These are phyloP conservation scores for Acleris cristana DNA, from an alignment of 2,888 invertebrate genomes.

Conservation along the genomic window DNA sequence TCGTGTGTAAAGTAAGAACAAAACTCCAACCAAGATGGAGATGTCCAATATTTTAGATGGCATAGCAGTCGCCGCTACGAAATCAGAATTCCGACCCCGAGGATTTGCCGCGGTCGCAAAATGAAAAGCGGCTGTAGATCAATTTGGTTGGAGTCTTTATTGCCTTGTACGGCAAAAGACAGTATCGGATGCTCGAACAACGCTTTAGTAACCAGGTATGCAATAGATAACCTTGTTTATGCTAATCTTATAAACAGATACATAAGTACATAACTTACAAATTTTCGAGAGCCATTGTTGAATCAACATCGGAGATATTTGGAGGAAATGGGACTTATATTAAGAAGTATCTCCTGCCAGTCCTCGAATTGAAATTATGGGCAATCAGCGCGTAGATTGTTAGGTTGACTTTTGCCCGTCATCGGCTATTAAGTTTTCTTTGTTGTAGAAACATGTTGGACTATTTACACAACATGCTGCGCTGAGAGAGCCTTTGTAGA, in stretches of 20 bases:
- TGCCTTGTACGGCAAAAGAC: conserved; percentile 58
- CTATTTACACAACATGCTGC: conserved; percentile 82
- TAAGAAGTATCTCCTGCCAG: conserved; percentile 45
- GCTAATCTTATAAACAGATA: conserved; percentile 76
- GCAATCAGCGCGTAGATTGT: conserved; percentile 81
- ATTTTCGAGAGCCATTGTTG: conserved; percentile 69
- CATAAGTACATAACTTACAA: conserved; percentile 77
- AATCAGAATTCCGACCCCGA: conserved; percentile 77
- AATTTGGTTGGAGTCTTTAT: conserved; percentile 58
- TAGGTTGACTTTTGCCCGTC: conserved; percentile 80
- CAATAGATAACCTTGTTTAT: conserved; percentile 80
- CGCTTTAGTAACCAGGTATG: conserved; percentile 78
- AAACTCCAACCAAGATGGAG: conserved; percentile 81
- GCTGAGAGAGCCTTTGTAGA: conserved; percentile 72
- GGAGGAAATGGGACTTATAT: conserved; percentile 61
- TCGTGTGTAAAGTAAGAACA: conserved; percentile 77
- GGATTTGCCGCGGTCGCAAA: conserved; percentile 58
- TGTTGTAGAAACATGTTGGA: conserved; percentile 82
- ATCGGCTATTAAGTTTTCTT: conserved; percentile 83
- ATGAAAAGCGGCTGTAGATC: conserved; percentile 58
- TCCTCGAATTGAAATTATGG: conserved; percentile 65
- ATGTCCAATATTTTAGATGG: conserved; percentile 84
- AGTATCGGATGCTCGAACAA: conserved; percentile 71
- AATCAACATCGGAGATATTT: conserved; percentile 23
- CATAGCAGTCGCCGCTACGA: conserved; percentile 81